Evolutionary conservation across 2,888 invertebrate genomes (phyloP).

Genomic region (Calameuta filiformis): DNA sequence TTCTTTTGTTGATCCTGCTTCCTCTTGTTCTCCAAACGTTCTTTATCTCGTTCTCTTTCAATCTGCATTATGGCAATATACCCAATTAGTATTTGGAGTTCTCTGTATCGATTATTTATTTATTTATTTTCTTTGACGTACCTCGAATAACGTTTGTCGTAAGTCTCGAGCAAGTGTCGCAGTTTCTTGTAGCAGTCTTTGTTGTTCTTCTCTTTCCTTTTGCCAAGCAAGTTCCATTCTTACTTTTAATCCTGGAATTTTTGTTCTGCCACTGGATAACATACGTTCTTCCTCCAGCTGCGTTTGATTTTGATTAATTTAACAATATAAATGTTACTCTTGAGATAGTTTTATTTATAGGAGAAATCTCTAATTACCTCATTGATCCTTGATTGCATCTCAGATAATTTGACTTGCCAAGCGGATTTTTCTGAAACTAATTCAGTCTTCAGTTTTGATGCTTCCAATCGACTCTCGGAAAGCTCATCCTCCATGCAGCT

Average conservation of each 20-base stretch:
- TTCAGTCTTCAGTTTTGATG: conserved; percentile 87
- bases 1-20: conserved; percentile 87
- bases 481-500: conserved; percentile 89
- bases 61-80: conserved; percentile 68
- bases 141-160: conserved; percentile 87
- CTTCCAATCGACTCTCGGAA: conserved; percentile 83
- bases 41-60: conserved; percentile 90
- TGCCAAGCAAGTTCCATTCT: conserved; percentile 94
- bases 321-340: conserved; percentile 1
- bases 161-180: conserved; percentile 89
- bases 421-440: conserved; percentile 89
- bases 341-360: neutral
- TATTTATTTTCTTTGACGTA: conserved; percentile 42
- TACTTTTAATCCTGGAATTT: conserved; percentile 86
- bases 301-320: conserved; percentile 21
- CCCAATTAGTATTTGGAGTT: neutral
- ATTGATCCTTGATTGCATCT: conserved; percentile 88
- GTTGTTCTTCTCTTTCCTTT: conserved; percentile 92
- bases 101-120: neutral
- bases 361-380: conserved; percentile 69
- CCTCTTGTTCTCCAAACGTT: conserved; percentile 86
- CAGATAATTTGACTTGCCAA: conserved; percentile 86
- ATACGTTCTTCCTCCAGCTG: conserved; percentile 89
- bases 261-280: conserved; percentile 83
- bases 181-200: conserved; percentile 89